Conservation (phyloP, 2,113 vertebrate species). For the Callipepla californica region DNA sequence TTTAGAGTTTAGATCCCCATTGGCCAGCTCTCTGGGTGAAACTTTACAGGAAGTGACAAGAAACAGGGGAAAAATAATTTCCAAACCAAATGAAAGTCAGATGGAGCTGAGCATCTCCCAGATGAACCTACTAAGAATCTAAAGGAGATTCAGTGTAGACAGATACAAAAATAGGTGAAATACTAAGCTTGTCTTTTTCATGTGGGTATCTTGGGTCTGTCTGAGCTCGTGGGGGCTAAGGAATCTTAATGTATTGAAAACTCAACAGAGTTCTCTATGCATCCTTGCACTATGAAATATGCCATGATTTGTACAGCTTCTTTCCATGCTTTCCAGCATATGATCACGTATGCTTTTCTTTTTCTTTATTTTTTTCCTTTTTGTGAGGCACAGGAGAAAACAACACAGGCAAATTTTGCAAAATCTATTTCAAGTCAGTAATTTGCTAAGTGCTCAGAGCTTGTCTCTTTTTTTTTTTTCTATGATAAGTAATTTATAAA, state of each 20-base stretch:
- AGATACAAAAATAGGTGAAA: neutral
- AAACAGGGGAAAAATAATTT: neutral
- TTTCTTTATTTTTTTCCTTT: neutral
- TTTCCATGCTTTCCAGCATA: neutral
- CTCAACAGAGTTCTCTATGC: neutral
- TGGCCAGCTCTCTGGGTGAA: neutral
- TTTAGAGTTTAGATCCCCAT: conserved; percentile 1
- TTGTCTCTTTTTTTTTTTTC: neutral
- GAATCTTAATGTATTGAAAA: neutral
- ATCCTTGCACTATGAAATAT: neutral
- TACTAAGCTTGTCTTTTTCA: neutral
- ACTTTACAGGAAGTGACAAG: fast-evolving
- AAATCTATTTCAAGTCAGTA: conserved; percentile 55
- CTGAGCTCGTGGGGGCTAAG: neutral
- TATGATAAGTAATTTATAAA: conserved; percentile 68
- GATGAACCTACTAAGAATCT: neutral
- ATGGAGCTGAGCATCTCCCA: neutral
- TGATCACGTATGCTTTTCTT: neutral
- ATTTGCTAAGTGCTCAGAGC: conserved; percentile 59
- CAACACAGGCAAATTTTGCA: conserved; percentile 28
- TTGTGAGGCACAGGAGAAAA: conserved; percentile 24
- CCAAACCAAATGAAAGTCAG: conserved; percentile 1
- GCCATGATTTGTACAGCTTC: neutral
- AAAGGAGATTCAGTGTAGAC: neutral
- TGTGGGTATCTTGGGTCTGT: neutral